Evolutionary conservation across 2,113 vertebrate genomes (phyloP).

Genomic region (Caretta caretta): DNA sequence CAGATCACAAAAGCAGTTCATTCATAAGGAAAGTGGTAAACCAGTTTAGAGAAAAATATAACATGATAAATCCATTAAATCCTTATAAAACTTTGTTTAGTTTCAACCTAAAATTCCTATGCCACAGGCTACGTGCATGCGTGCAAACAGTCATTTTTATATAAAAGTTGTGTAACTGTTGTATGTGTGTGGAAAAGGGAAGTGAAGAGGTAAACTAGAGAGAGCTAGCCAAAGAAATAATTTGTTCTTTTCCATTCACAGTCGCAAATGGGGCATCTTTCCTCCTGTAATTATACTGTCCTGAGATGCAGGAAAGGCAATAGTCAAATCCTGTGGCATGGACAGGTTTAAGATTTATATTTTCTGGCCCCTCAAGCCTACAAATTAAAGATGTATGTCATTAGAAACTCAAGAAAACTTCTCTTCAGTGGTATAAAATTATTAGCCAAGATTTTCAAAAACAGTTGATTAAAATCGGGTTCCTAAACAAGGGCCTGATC

Average conservation of each 20-base stretch:
- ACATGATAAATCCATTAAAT: neutral
- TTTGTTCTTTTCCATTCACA: neutral
- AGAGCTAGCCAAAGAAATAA: neutral
- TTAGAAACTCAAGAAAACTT: neutral
- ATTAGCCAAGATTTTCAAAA: neutral
- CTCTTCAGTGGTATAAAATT: neutral
- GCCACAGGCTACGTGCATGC: neutral
- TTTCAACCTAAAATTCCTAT: neutral
- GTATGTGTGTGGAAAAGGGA: neutral
- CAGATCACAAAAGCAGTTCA: constrained; percentile 70
- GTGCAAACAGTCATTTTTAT: neutral
- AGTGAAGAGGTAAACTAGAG: neutral
- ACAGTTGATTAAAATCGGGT: no score
- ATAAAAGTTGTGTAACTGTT: neutral
- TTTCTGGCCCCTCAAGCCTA: neutral
- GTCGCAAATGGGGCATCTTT: neutral
- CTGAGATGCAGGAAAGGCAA: neutral
- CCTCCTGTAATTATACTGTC: neutral
- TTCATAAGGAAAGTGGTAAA: constrained; percentile 12
- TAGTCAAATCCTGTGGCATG: neutral
- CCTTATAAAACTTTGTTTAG: neutral
- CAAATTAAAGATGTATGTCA: neutral
- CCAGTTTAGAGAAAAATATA: neutral
- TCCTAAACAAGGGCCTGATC: neutral
- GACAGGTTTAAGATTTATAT: neutral